Conservation (phyloP, 2,888 invertebrate genomes). For the Pharmacophagus antenor region DNA sequence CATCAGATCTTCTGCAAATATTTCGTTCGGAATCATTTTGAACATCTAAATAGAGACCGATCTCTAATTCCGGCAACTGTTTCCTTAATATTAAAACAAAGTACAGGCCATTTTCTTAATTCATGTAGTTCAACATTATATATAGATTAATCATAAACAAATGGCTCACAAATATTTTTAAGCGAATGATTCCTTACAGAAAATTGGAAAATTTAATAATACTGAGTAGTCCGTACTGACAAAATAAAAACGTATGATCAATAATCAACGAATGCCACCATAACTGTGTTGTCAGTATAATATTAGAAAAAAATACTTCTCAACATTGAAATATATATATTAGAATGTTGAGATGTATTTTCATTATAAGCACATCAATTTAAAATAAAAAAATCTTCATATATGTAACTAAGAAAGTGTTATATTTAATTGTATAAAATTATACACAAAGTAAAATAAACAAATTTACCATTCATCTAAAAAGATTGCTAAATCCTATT, state of each 20-base stretch:
- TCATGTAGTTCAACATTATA: not conserved
- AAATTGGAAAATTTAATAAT: not conserved
- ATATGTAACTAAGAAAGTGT: too few species aligned
- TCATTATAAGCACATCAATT: too few species aligned
- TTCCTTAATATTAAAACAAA: not conserved
- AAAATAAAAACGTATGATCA: not conserved
- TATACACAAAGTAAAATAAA: too few species aligned
- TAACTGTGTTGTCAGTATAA: not conserved
- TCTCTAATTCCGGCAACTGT: not conserved
- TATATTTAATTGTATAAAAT: too few species aligned
- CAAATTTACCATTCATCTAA: too few species aligned
- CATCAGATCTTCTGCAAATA: slow-evolving; percentile 84
- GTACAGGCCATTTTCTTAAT: not conserved
- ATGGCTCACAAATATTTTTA: not conserved
- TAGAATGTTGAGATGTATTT: too few species aligned
- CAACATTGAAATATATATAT: too few species aligned
- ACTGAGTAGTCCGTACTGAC: not conserved
- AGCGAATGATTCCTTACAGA: not conserved
- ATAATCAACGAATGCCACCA: not conserved
- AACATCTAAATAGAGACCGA: slow-evolving; percentile 7
- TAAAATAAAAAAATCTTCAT: too few species aligned
- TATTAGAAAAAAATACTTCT: too few species aligned
- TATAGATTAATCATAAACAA: not conserved
- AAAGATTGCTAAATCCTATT: too few species aligned
- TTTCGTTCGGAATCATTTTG: slow-evolving; percentile 75